Conservation (phyloP, 2,797 vertebrate species). For the Aphelocoma californica region DNA sequence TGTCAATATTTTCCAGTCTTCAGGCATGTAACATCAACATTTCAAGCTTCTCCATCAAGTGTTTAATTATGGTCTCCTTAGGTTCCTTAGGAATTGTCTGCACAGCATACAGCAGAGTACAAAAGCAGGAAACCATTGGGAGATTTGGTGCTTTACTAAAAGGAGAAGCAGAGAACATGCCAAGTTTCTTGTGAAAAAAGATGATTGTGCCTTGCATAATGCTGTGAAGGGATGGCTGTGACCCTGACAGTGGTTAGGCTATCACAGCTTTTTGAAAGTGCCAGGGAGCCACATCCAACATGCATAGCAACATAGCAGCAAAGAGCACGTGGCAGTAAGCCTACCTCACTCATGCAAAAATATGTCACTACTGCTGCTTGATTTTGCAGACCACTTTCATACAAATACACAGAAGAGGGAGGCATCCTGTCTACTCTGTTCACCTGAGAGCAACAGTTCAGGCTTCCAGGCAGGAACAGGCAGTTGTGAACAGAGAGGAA, state of each 20-base stretch:
- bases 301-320: neutral
- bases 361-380: neutral
- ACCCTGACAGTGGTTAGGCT: neutral
- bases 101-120: neutral
- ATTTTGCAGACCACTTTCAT: neutral
- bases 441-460: neutral
- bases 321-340: rapidly evolving
- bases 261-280: neutral
- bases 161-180: neutral
- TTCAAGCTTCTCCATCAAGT: neutral
- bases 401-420: neutral
- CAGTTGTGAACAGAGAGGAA: neutral
- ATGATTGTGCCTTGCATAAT: rapidly evolving
- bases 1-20: conserved; percentile 11
- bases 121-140: neutral
- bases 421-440: neutral
- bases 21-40: neutral
- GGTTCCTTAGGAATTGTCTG: neutral
- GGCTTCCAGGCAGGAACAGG: neutral
- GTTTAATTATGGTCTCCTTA: neutral
- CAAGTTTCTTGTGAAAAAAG: neutral
- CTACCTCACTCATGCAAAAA: neutral
- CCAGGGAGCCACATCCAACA: neutral
- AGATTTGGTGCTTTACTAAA: conserved; percentile 1
- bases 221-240: rapidly evolving